phyloP scores from a whole-genome alignment of 1,140 invertebrate species.

The Tetraneura akinire region DNA sequence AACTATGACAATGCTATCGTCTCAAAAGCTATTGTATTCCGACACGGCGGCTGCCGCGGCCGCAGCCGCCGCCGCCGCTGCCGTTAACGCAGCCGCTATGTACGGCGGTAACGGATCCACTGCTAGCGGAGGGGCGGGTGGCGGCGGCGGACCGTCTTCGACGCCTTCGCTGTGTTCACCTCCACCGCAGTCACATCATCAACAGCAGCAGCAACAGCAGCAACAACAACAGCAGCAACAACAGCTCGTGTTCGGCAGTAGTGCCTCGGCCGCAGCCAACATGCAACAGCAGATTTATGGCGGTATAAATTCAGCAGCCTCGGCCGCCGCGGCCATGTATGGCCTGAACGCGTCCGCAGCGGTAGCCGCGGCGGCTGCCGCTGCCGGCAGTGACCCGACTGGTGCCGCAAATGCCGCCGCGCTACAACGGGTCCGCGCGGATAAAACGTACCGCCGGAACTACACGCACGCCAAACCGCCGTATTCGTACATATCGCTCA shows the following conservation, averaged over 20 bases:
- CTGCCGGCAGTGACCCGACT: constrained; percentile 63
- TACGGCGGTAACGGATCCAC: constrained; percentile 58
- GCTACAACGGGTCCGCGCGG: constrained; percentile 71
- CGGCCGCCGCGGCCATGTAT: constrained; percentile 61
- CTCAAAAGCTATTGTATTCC: constrained; percentile 64
- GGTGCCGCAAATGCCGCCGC: constrained; percentile 70
- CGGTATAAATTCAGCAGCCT: constrained; percentile 67
- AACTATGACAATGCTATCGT: constrained; percentile 57
- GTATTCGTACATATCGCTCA: constrained; percentile 98
- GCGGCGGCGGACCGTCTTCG: constrained; percentile 58
- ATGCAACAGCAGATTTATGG: constrained; percentile 63
- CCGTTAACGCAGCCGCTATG: constrained; percentile 58
- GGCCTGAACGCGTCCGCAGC: constrained; percentile 61
- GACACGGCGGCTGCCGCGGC: constrained; percentile 60
- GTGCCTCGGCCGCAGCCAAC: constrained; percentile 52
- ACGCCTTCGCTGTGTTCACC: constrained; percentile 61
- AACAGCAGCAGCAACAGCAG: constrained; percentile 66
- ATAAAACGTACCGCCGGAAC: constrained; percentile 87
- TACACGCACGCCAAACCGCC: constrained; percentile 98
- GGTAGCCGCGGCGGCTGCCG: constrained; percentile 57
- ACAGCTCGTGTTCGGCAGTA: constrained; percentile 62
- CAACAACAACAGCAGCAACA: constrained; percentile 67
- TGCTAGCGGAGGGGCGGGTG: constrained; percentile 60
- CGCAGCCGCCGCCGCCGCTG: constrained; percentile 61
- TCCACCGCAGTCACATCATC: constrained; percentile 62